Base-by-base conservation (phyloP, 1,140 invertebrate species). In the Teleopsis dalmanni region DNA sequence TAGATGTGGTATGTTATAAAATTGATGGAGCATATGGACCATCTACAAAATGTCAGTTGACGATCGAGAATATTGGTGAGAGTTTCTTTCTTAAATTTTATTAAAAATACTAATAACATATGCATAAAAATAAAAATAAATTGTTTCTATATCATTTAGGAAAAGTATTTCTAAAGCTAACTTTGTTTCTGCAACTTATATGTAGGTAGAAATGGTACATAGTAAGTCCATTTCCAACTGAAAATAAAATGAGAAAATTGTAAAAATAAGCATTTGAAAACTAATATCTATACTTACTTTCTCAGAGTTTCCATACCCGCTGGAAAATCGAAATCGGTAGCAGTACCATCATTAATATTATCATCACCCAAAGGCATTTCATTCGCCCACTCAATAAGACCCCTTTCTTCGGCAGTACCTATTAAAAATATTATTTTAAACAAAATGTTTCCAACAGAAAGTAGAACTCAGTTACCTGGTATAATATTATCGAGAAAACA, bases 401-500 rank as follows among this genome's bases (percentile, higher is more conserved):
- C 84, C 6, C 85, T 75, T 57, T 87, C 84, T 54, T 81, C 76
- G 3, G 72, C 65, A 2, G 78, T 81, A n/a, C 84, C 84, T 86
- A 45, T 13, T 52, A 59, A 49, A 33, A 22, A 43, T 33, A 0
- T 9, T 19, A 37, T 31, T 31, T 14, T 29, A 13, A 19, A 19
- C 4, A 40, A 14, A 9, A 25, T 34, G n/a, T 29, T 29, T 29
- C 11, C 21, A 18, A 23, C n/a, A 42, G 5, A 22, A 21, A 45
- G n/a, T 13, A 7, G 13, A 9, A 31, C 36, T 7, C 37, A 41
- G 49, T 53, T 75, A 90, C 88, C 90, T 59, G 90, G 89, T 53
- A 93, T 84, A 2, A 87, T 71, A 62, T 94, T 91, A 65, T 94
- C 91, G 45, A 93, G 65, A 16, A 92, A 51, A 60, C 86, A 91